Conservation (phyloP, 2,888 invertebrate genomes). For the Parnassius apollo region DNA sequence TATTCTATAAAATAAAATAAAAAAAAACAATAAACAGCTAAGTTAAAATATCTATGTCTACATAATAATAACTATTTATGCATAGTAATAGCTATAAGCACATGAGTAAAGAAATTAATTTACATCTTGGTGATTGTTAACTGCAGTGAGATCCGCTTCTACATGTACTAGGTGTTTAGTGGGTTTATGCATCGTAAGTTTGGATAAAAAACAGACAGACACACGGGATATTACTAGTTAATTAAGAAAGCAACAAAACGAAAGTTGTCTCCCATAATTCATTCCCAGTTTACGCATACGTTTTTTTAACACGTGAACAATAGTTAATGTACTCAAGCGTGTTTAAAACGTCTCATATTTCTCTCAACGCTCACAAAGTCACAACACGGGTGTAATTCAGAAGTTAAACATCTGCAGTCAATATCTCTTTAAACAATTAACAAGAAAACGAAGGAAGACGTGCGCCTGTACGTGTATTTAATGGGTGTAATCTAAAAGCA, state of each 20-base stretch:
- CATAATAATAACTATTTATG: no score
- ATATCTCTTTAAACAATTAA: conserved; percentile 78
- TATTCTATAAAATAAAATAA: no score
- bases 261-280: conserved; percentile 48
- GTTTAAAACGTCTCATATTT: conserved; percentile 69
- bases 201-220: no score
- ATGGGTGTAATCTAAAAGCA: conserved; percentile 65
- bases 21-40: no score
- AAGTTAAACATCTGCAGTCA: conserved; percentile 72
- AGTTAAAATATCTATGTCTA: no score
- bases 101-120: no score
- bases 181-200: no score
- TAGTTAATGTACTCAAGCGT: conserved; percentile 51
- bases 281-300: conserved; percentile 35
- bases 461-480: conserved; percentile 63
- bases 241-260: conserved; percentile 6
- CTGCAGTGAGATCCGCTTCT: no score
- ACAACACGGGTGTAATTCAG: conserved; percentile 66
- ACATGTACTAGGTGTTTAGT: no score
- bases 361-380: conserved; percentile 59
- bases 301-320: conserved; percentile 41
- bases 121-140: no score
- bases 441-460: conserved; percentile 64
- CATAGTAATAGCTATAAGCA: no score
- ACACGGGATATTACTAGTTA: background rate